Base-by-base conservation (phyloP, 2,888 invertebrate species). In the Hypolimnas misippus region DNA sequence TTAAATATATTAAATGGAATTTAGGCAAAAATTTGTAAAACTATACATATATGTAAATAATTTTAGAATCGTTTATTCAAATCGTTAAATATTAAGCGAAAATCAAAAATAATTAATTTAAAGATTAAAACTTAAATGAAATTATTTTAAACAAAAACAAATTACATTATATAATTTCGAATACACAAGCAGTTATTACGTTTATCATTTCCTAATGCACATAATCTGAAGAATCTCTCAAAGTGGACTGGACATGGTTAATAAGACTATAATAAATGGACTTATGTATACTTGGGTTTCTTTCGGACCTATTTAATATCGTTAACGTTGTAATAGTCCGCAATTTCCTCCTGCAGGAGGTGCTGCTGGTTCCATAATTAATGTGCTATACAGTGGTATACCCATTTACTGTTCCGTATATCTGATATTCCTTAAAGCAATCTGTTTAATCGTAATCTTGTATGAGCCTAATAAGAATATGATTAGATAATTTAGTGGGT, bases 331-430 rank as follows among this genome's bases (percentile, higher is more conserved):
- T 59, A 54, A 61, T 61, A 65, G 59, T 63, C 61, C 14, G 65
- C 68, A 67, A 68, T 71, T 70, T 72, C 66, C 66, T 72, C 68
- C 66, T 63, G 68, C 63, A 69, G 67, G 69, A 65, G 63, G 65
- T n/a, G n/a, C n/a, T 57, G 65, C 57, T 17, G 60, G 61, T 64
- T 42, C 31, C 56, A 57, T 68, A 70, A 69, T 70, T 69, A 72
- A 73, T 70, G 65, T 63, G 63, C 63, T 68, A 68, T 67, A 62
- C 51, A 57, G 44, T 54, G 67, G 57, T 65, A 65, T 66, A 65
- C 62, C 63, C 63, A 63, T 64, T 69, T 68, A 63, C 66, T 66
- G 63, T 63, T 62, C 61, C 52, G 67, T 51, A 52, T 65, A 65
- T 67, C 67, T 49, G 65, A 66, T 64, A 66, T 54, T 62, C 64